Conservation (phyloP, 1,140 invertebrate species). For the Ips typographus region DNA sequence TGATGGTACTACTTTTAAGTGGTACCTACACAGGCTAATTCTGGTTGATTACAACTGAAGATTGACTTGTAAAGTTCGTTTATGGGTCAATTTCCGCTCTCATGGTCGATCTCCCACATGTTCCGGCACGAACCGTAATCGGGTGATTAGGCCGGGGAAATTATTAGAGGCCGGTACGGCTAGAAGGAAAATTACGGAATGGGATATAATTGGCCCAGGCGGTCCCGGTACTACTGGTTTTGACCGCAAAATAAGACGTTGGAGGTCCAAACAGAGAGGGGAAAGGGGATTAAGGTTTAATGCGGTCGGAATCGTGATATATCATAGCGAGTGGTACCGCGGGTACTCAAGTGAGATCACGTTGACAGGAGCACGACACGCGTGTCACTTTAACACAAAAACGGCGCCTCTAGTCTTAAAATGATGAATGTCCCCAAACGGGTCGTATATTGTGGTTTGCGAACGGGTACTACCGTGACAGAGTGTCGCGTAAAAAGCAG, state of each 20-base stretch:
- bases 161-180: constrained; percentile 7
- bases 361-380: constrained; percentile 6
- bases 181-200: not conserved
- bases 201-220: constrained; percentile 4
- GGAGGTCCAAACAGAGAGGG: not conserved
- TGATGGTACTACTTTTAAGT: too few species aligned
- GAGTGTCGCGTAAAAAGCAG: not conserved
- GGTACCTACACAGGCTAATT: too few species aligned
- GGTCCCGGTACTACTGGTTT: constrained; percentile 13
- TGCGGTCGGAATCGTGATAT: not conserved
- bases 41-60: too few species aligned
- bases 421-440: constrained; percentile 2
- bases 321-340: not conserved
- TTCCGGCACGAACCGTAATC: not conserved
- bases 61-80: too few species aligned
- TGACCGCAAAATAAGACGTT: constrained; percentile 13
- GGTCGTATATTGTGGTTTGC: constrained; percentile 5
- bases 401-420: constrained; percentile 9
- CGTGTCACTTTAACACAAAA: constrained; percentile 9
- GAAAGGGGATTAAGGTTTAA: not conserved
- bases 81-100: not conserved
- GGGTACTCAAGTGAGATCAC: not conserved
- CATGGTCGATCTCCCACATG: not conserved
- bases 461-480: not conserved
- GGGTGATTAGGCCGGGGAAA: not conserved